Conservation (phyloP, 2,888 invertebrate species). For the Leptinotarsa peninsularis region DNA sequence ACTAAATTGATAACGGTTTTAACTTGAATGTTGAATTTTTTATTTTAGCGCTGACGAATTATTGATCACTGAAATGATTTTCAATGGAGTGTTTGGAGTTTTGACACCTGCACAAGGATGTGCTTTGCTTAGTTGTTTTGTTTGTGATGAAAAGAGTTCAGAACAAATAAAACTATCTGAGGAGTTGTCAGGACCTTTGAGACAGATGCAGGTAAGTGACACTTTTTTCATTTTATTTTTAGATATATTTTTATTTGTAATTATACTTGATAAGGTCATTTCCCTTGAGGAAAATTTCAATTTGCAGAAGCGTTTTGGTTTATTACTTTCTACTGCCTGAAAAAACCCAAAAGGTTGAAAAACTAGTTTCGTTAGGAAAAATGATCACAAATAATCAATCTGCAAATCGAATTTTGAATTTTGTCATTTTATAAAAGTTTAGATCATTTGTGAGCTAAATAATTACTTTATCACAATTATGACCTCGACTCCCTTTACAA, state of each 20-base stretch:
- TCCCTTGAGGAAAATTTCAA: not conserved
- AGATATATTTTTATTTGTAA: no score
- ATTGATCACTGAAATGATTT: conserved; percentile 96
- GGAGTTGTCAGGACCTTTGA: conserved; percentile 87
- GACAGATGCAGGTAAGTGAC: conserved; percentile 83
- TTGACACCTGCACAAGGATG: conserved; percentile 86
- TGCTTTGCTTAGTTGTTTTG: conserved; percentile 89
- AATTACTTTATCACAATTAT: no score
- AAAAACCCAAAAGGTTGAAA: no score
- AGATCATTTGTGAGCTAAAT: no score
- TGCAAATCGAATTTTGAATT: no score
- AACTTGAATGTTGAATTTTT: conserved; percentile 16
- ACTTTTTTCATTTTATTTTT: not conserved
- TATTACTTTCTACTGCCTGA: no score
- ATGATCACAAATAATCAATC: no score
- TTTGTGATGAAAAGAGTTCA: conserved; percentile 90
- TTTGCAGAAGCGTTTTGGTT: not conserved
- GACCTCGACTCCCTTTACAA: no score
- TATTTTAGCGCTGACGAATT: conserved; percentile 88
- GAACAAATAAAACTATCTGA: conserved; percentile 84
- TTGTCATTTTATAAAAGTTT: no score
- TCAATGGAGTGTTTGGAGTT: conserved; percentile 94
- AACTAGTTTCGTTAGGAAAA: no score
- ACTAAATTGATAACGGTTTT: no score
- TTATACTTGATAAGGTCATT: no score